A percentile compares a stretch with the other conserved stretches of the same genome.
These are phyloP conservation scores for Psittacula echo DNA, from an alignment of 2,797 vertebrate species.

Conservation along the genomic window DNA sequence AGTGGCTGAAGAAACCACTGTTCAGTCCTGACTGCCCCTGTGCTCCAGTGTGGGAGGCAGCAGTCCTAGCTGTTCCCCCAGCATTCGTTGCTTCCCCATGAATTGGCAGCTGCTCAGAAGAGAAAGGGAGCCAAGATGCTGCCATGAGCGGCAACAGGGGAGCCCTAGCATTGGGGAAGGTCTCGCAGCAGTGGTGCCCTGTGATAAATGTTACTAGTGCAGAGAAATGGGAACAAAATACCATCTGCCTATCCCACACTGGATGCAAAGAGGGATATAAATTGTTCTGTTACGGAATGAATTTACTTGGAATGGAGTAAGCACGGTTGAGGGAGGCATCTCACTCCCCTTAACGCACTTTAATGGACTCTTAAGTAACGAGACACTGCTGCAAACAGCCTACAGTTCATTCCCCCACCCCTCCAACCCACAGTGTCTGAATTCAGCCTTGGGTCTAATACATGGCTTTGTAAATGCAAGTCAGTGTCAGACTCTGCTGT, in stretches of 20 bases:
- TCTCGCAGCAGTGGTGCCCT: background rate
- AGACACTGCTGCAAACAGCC: accelerated
- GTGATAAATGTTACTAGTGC: background rate
- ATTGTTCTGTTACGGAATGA: background rate
- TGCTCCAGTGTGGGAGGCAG: accelerated
- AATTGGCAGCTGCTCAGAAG: background rate
- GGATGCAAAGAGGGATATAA: background rate
- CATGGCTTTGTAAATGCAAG: background rate
- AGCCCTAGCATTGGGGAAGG: background rate
- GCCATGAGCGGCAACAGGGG: accelerated
- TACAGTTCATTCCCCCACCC: background rate
- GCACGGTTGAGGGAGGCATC: accelerated
- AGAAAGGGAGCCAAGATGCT: background rate
- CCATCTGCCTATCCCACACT: background rate
- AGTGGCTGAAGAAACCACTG: background rate
- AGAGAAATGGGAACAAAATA: background rate
- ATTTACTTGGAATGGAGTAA: background rate
- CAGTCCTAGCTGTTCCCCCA: background rate
- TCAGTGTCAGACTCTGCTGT: background rate
- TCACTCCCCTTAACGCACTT: accelerated
- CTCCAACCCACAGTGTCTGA: background rate
- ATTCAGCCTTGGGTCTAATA: background rate
- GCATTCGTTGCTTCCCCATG: accelerated
- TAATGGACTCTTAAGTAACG: background rate
- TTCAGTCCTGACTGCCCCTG: accelerated